A percentile compares a stretch with the other conserved stretches of the same genome.
phyloP scores from a whole-genome alignment of 92 coral and sea anemone genomes.

The Scolanthus callimorphus region DNA sequence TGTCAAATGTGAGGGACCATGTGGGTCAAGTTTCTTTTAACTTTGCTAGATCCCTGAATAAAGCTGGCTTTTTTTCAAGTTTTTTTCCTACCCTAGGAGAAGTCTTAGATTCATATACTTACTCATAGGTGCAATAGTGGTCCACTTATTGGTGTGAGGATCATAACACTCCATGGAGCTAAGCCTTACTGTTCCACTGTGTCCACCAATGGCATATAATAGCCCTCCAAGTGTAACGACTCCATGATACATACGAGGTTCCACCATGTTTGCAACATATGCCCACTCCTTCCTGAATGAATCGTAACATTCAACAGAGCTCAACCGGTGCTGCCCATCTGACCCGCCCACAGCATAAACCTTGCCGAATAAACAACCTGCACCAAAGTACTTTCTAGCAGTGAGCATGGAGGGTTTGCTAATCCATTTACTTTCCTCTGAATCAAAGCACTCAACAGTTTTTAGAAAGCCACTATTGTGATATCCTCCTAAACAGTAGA shows the following conservation, averaged over 20 bases:
- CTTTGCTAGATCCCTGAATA: no score
- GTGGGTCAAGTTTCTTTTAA: no score
- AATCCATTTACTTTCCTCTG: slow-evolving; percentile 75
- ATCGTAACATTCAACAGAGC: slow-evolving; percentile 85
- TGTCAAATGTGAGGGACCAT: no score
- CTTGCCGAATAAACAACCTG: slow-evolving; percentile 76
- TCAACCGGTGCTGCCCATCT: slow-evolving; percentile 65
- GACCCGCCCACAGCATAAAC: slow-evolving; percentile 92
- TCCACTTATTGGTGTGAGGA: slow-evolving; percentile 87
- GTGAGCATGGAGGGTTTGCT: slow-evolving; percentile 58
- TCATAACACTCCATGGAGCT: slow-evolving; percentile 91
- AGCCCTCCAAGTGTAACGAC: slow-evolving; percentile 80
- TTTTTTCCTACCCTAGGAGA: neutral
- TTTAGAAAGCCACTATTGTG: slow-evolving; percentile 65
- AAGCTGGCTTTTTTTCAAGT: no score
- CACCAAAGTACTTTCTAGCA: slow-evolving; percentile 91
- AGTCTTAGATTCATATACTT: no score
- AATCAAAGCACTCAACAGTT: slow-evolving; percentile 63
- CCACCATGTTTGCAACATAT: slow-evolving; percentile 57
- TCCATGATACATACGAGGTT: slow-evolving; percentile 88
- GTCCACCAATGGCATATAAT: slow-evolving; percentile 94
- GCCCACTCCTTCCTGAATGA: slow-evolving; percentile 70
- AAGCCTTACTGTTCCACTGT: slow-evolving; percentile 72
- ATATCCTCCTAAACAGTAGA: slow-evolving; percentile 94
- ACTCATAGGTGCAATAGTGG: slow-evolving; percentile 77